Conservation (phyloP, 2,113 vertebrate species). For the Bostrychus sinensis region DNA sequence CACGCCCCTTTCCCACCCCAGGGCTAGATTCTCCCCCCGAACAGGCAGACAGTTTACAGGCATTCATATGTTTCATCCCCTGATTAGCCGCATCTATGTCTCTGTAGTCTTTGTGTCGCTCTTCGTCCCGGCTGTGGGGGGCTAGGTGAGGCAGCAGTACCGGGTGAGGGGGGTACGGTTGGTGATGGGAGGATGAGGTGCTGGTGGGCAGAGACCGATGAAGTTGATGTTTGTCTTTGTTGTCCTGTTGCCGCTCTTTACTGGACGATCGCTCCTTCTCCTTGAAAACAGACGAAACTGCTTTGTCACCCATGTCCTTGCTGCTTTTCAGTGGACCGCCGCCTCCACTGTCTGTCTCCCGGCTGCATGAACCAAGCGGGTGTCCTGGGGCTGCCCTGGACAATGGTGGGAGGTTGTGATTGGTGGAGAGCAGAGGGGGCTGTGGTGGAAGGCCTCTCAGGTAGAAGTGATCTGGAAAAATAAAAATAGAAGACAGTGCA, state of each 20-base stretch:
- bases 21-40: slow-evolving; percentile 60
- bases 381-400: slow-evolving; percentile 83
- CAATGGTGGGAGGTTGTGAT: slow-evolving; percentile 88
- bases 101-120: slow-evolving; percentile 86
- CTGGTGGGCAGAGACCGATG: slow-evolving; percentile 43
- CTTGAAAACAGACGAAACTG: slow-evolving; percentile 76
- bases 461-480: slow-evolving; percentile 91
- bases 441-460: slow-evolving; percentile 92
- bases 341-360: slow-evolving; percentile 82
- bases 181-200: slow-evolving; percentile 57
- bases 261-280: slow-evolving; percentile 84
- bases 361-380: slow-evolving; percentile 86
- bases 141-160: slow-evolving; percentile 66
- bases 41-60: slow-evolving; percentile 83
- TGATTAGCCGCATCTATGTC: slow-evolving; percentile 68
- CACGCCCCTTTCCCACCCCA: slow-evolving; percentile 68
- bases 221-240: slow-evolving; percentile 79
- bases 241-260: slow-evolving; percentile 79
- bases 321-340: slow-evolving; percentile 74
- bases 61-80: slow-evolving; percentile 82
- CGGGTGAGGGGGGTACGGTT: slow-evolving; percentile 63
- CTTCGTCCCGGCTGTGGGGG: slow-evolving; percentile 79
- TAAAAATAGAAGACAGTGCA: slow-evolving; percentile 1
- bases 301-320: slow-evolving; percentile 83
- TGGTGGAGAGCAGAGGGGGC: slow-evolving; percentile 87